Conservation (phyloP, 1,140 invertebrate species). For the Calosoma granatense region DNA sequence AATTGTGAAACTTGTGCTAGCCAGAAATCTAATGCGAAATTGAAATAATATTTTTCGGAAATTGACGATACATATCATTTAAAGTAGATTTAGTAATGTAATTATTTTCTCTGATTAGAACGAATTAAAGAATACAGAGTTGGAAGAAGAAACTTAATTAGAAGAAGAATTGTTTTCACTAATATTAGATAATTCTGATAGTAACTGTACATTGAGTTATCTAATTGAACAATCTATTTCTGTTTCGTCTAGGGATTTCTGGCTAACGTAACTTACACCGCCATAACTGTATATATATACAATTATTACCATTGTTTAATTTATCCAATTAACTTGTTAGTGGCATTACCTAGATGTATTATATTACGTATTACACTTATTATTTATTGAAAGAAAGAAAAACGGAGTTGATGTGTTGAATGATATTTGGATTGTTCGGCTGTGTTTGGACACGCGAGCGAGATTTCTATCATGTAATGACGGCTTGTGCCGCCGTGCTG, state of each 20-base stretch:
- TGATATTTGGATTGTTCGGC: not conserved
- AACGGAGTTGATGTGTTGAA: not conserved
- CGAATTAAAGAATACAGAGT: no score
- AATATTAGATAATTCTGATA: no score
- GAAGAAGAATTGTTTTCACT: no score
- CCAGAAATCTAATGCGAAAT: no score
- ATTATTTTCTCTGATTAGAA: no score
- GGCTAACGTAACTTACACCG: not conserved
- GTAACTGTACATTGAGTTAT: no score
- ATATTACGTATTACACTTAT: constrained; percentile 2
- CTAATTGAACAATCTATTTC: no score
- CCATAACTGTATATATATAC: not conserved
- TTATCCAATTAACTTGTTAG: constrained; percentile 3
- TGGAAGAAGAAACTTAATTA: no score
- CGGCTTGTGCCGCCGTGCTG: no score
- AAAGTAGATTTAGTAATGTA: no score
- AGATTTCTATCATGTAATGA: not conserved
- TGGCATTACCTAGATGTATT: constrained; percentile 4
- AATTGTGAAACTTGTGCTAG: not conserved
- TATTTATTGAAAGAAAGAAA: constrained; percentile 6
- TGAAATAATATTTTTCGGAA: no score
- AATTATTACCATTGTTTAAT: not conserved
- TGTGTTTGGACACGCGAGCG: not conserved
- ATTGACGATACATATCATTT: no score
- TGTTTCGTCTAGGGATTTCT: not conserved